A percentile compares a stretch with the other conserved stretches of the same genome.
phyloP scores from a whole-genome alignment of 2,113 vertebrate genomes.

The Chaetops frenatus region DNA sequence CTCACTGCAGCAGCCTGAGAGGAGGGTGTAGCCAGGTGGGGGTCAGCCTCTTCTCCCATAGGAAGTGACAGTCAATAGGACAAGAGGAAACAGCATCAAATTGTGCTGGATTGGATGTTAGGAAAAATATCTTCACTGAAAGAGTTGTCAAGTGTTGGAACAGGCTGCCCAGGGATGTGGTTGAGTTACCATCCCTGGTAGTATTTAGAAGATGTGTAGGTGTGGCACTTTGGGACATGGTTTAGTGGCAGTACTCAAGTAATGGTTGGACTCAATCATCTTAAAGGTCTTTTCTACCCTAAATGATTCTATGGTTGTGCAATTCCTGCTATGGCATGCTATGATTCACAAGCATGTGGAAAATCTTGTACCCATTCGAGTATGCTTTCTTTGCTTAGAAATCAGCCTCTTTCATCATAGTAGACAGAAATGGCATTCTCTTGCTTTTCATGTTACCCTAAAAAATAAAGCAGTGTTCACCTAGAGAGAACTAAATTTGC shows the following conservation, averaged over 20 bases:
- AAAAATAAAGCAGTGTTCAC: neutral
- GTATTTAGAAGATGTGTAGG: neutral
- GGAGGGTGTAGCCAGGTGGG: neutral
- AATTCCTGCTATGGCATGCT: neutral
- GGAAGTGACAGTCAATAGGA: neutral
- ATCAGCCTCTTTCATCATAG: neutral
- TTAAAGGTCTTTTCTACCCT: neutral
- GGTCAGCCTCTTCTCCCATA: accelerated
- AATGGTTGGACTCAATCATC: neutral
- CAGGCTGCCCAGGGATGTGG: neutral
- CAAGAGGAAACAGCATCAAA: neutral
- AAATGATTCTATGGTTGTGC: neutral
- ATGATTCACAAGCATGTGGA: neutral
- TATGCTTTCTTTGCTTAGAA: neutral
- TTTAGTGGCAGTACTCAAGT: neutral
- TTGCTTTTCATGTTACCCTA: neutral
- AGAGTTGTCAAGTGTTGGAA: neutral
- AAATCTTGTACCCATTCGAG: neutral
- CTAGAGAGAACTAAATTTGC: neutral
- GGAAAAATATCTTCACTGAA: neutral
- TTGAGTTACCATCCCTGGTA: neutral
- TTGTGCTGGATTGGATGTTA: neutral
- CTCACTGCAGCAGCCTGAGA: neutral
- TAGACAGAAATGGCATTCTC: neutral
- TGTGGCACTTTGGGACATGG: neutral